Evolutionary conservation across 2,113 vertebrate genomes (phyloP), one percentile per base, ranked within the genome.

Genomic region (Cercocebus atys): DNA sequence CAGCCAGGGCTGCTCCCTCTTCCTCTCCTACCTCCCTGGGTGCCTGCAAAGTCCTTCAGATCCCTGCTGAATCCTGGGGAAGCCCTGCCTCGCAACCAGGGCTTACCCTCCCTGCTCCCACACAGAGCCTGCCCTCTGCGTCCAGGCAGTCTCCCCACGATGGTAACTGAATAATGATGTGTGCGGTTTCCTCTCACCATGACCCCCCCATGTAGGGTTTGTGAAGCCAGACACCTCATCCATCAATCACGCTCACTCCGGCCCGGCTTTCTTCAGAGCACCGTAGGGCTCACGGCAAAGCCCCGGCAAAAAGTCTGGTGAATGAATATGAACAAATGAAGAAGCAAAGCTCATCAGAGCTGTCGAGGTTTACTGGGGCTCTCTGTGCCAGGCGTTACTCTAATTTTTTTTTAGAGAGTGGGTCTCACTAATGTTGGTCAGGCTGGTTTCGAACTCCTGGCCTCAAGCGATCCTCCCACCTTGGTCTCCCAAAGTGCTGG

Each of bases 291-390:
- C 38, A 1, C 0, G 32, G 81, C 66, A 40, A 27, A 20, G 52
- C 18, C 66, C 92, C 3, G 0, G 8, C 27, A 3, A 23, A 18
- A 52, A 13, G 47, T 10, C 0, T 20, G 45, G 11, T 1, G 45
- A 76, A 43, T 0, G 3, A 75, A 55, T 0, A 55, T 0, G 47
- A 25, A 22, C 18, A 8, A 20, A 59, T 0, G 10, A 43, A 43
- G 8, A n/a, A 1, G 13, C 0, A 17, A 50, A 1, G 14, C 64
- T 1, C 0, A 50, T 1, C 30, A 0, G 61, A 8, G 1, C 3
- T 6, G 84, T 50, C 40, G 8, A 0, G 0, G 3, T 3, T 9
- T 32, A 0, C 72, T 0, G 76, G 92, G 47, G 59, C 52, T 52
- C 61, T 64, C 61, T 1, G 50, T 6, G 8, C 72, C 61, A 6